Evolutionary conservation across 1,140 invertebrate species (phyloP), one percentile per base, ranked within the genome.

Genomic region (Megalopta genalis): DNA sequence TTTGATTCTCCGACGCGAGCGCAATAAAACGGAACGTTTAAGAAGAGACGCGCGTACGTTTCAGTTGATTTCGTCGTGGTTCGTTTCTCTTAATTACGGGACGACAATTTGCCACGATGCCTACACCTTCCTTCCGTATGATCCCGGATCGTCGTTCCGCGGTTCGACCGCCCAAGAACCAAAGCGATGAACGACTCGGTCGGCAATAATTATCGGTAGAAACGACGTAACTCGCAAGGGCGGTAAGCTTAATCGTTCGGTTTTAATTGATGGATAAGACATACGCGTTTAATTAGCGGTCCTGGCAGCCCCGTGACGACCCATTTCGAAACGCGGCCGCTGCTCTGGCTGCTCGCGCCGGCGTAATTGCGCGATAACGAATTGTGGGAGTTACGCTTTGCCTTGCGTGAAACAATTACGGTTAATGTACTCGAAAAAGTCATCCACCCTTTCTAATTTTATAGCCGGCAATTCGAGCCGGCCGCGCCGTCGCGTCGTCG

Each of bases 171-270:
- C 54, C 42, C 65, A 83, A 70, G 77, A 74, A 77, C 83, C 72
- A 59, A 70, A 62, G 21, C 27, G 49, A 42, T 39, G 49, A 64
- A 42, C 74, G 27, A 72, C 46, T 57, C 27, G 59, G 63, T 77
- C 66, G 71, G 79, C 77, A 86, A 84, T 84, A 86, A 84, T 86
- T 86, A 86, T 84, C 71, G 74, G 46, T 68, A 64, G 80, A 74
- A 39, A 73, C 65, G 54, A 23, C 63, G 64, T 60, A 65, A 71
- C 54, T 9, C 42, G 18, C 27, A 64, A 37, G 18, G 32, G 62
- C 65, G 72, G 72, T 70, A 75, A 75, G 21, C 82, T 84, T 77
- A 81, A 83, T 74, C 84, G 78, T 69, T 84, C 63, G 71, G 62
- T 63, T 85, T 85, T 81, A 85, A 83, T 85, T 85, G 83, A 66